Base-by-base conservation (phyloP, 2,797 vertebrate genomes). In the Peromyscus aztecus region DNA sequence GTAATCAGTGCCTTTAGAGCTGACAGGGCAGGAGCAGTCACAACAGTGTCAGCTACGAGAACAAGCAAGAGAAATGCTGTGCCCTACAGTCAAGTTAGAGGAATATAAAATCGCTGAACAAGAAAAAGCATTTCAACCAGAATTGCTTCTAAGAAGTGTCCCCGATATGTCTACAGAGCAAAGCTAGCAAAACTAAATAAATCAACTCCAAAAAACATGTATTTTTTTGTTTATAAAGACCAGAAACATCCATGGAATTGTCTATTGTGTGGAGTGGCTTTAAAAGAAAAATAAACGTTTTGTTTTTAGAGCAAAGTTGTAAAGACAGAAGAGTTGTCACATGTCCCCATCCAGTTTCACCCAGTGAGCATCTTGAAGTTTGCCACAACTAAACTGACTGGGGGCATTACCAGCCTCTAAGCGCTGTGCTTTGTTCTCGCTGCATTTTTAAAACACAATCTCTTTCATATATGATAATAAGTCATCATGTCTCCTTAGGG, bases 271-370 rank as follows among this genome's bases (percentile, higher is more conserved):
- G 61, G 61, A 67, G 14, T 65, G 52, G 12, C 29, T 81, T 75
- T 75, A 63, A 75, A 90, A 94, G 76, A 55, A 93, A 85, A 67
- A 61, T 87, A 75, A 21, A 37, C 52, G 2, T 85, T 85, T 49
- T 52, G 37, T 52, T 65, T 52, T 77, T 69, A 40, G 85, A 91
- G 17, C 21, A 52, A 43, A 61, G 37, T 73, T 80, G 4, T 80
- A 57, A 29, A 87, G 89, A 59, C 27, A 82, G 29, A 23, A 34
- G 16, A 34, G 11, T 29, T 61, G 52, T n/a, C n/a, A 9, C 65
- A 55, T 37, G 63, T 34, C 16, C 24, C 24, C 14, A 11, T 31
- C 11, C 27, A n/a, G 57, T 57, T 82, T 21, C 61, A 46, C 23
- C 46, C 19, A 7, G 83, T 86, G 78, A 57, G 31, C 31, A 21